Evolutionary conservation across 2,113 vertebrate genomes (phyloP).

Genomic region (Microcebus murinus): DNA sequence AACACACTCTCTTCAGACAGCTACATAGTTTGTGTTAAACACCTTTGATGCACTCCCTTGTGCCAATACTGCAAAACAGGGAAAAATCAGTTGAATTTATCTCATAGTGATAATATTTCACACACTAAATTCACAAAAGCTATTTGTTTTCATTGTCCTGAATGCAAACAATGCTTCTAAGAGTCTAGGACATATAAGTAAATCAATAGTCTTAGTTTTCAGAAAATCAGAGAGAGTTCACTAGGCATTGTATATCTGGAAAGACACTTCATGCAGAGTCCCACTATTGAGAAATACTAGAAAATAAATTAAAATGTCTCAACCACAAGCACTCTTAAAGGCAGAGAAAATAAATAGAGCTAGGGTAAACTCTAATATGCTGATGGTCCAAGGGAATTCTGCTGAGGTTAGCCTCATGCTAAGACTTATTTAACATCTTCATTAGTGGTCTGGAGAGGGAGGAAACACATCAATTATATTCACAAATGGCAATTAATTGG

Average conservation of each 20-base stretch:
- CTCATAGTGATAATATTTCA: constrained; percentile 67
- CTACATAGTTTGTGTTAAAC: constrained; percentile 80
- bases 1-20: constrained; percentile 78
- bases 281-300: constrained; percentile 67
- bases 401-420: constrained; percentile 70
- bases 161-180: constrained; percentile 77
- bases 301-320: constrained; percentile 71
- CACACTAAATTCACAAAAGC: constrained; percentile 72
- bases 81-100: constrained; percentile 79
- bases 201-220: constrained; percentile 74
- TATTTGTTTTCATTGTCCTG: constrained; percentile 63
- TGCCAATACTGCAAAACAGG: constrained; percentile 68
- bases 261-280: constrained; percentile 62
- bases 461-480: constrained; percentile 77
- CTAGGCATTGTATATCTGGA: constrained; percentile 60
- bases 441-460: constrained; percentile 69
- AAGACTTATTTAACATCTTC: constrained; percentile 78
- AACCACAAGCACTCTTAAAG: constrained; percentile 60
- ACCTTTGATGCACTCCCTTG: constrained; percentile 82
- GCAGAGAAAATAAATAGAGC: constrained; percentile 74
- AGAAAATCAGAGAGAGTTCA: constrained; percentile 69
- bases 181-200: constrained; percentile 63
- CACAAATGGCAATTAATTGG: constrained; percentile 75
- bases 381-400: constrained; percentile 68
- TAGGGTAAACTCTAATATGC: constrained; percentile 62